Percentiles rank a stretch among this genome's conserved stretches.
Evolutionary conservation across 2,113 vertebrate species (phyloP).

Genomic region (Willisornis vidua): DNA sequence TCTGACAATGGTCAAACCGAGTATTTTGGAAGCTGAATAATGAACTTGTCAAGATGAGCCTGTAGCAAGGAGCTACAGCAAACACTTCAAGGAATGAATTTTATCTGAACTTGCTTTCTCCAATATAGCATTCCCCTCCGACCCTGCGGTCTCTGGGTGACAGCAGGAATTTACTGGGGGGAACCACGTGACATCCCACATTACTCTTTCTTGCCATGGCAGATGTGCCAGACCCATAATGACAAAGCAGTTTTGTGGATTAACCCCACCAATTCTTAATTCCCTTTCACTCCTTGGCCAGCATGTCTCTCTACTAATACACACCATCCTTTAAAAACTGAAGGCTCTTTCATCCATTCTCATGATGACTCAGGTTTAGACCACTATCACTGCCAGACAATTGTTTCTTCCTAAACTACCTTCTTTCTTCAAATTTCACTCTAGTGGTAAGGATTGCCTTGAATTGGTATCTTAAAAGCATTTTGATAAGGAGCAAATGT

Average conservation of each 20-base stretch:
- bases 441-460: neutral
- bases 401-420: neutral
- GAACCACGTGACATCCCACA: neutral
- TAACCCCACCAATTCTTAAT: neutral
- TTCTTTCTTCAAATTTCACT: neutral
- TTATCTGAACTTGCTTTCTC: neutral
- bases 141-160: neutral
- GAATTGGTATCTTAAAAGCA: neutral
- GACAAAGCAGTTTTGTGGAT: neutral
- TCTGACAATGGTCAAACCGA: neutral
- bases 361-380: neutral
- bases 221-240: neutral
- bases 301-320: neutral
- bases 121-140: neutral
- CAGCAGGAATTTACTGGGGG: neutral
- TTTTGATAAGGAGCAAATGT: neutral
- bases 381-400: rapidly evolving
- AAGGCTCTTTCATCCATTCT: neutral
- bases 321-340: neutral
- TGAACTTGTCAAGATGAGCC: neutral
- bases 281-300: neutral
- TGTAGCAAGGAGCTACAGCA: neutral
- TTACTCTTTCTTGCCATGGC: neutral
- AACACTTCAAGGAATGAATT: neutral
- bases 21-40: neutral